Evolutionary conservation across 2,797 vertebrate genomes (phyloP).

Genomic region (Heterohyrax brucei): DNA sequence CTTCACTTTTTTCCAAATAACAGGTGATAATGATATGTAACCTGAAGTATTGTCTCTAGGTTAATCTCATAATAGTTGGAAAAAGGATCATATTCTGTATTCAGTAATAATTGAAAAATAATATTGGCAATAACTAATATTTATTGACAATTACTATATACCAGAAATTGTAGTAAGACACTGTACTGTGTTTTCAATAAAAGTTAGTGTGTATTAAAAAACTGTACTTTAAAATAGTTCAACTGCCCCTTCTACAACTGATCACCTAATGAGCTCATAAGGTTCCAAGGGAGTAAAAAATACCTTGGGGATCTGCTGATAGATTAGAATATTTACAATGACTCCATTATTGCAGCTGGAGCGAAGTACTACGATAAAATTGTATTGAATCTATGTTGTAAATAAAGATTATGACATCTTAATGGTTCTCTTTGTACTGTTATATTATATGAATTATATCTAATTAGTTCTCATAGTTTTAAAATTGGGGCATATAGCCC

Average conservation of each 20-base stretch:
- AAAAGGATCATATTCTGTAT: background rate
- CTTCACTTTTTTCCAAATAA: background rate
- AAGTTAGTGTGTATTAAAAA: constrained; percentile 23
- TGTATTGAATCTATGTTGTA: background rate
- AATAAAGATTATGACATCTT: constrained; percentile 26
- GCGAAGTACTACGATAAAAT: background rate
- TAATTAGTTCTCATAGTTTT: constrained; percentile 14
- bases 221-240: background rate
- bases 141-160: background rate
- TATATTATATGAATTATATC: background rate
- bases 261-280: background rate
- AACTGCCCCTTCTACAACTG: background rate
- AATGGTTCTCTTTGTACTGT: background rate
- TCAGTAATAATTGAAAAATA: constrained; percentile 33
- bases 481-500: background rate
- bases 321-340: constrained; percentile 2
- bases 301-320: background rate
- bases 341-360: background rate
- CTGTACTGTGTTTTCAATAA: constrained; percentile 43
- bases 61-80: constrained; percentile 24
- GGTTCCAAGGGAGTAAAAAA: constrained; percentile 16
- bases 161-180: background rate
- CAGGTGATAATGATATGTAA: background rate
- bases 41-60: background rate
- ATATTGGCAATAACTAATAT: background rate